Base-by-base conservation (phyloP, 2,888 invertebrate species). In the Lysandra coridon region DNA sequence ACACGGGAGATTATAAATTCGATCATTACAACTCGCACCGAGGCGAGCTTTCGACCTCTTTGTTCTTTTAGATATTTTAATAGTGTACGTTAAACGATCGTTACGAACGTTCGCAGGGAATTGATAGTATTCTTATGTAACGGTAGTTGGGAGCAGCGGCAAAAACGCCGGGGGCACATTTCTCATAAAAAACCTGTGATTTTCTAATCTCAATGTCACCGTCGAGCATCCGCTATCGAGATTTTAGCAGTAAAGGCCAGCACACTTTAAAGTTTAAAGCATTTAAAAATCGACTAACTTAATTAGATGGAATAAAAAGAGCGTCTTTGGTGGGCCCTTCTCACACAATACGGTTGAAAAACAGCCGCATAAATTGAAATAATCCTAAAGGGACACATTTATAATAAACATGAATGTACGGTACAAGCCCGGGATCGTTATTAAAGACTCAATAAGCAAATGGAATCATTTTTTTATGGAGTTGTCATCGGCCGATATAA, bases 391-490 rank as follows among this genome's bases (percentile, higher is more conserved):
- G 73, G 74, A 73, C 79, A 80, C 69, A 81, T 57, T 77, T 78
- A 88, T 88, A 89, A 87, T 85, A 83, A 86, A 87, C 86, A 85
- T 85, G 88, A 76, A 76, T 88, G 89, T 91, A 64, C 64, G 64
- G 64, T 91, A 88, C 88, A 90, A 88, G 88, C 89, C 87, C 83
- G 85, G 84, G 85, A 89, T 90, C 91, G 89, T 93, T 94, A 93
- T 94, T 94, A 94, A 93, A 90, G 91, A 86, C 92, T 93, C 93
- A 93, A 94, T 94, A 94, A 94, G 92, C 94, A 94, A 94, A 94
- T 94, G 94, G 92, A 93, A 94, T 93, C 91, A 93, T 93, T 94
- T 94, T 93, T 93, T 94, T 94, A 94, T 94, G 94, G 91, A 94
- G 92, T 90, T 93, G 94, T 94, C 94, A 93, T 93, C 94, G 88